phyloP scores from a whole-genome alignment of 2,113 vertebrate genomes.

The Meles meles region DNA sequence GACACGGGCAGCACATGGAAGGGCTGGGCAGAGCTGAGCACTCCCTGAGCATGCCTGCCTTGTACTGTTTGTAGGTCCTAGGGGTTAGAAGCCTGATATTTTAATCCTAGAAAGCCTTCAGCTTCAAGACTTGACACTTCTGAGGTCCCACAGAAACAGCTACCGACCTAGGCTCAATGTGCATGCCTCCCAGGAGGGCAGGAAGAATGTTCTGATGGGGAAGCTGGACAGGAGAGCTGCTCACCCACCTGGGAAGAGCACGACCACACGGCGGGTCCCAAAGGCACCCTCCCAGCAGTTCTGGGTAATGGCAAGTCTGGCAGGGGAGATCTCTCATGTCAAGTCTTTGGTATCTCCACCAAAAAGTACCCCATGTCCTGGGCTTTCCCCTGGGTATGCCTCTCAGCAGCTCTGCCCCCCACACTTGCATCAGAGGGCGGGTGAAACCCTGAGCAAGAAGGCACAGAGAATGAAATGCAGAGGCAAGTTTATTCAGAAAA shows the following conservation, averaged over 20 bases:
- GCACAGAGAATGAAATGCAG: not conserved
- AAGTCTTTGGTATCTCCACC: not conserved
- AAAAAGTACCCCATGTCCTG: not conserved
- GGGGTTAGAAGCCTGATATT: conserved; percentile 37
- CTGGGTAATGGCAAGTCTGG: not conserved
- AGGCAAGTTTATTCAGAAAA: not conserved
- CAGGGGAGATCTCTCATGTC: not conserved
- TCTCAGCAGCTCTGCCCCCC: not conserved
- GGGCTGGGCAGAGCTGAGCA: fast-evolving
- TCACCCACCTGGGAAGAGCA: not conserved
- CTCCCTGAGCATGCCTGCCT: not conserved
- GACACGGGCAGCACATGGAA: not conserved
- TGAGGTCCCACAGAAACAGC: conserved; percentile 23
- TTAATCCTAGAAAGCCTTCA: conserved; percentile 40
- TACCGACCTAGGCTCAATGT: conserved; percentile 10
- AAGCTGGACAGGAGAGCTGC: fast-evolving
- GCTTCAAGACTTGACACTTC: conserved; percentile 36
- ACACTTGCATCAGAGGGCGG: not conserved
- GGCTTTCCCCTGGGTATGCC: not conserved
- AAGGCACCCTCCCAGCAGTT: no score
- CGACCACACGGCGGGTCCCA: not conserved
- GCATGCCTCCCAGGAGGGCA: conserved; percentile 25
- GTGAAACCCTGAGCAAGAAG: not conserved
- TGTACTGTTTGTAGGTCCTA: conserved; percentile 17
- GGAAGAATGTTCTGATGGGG: not conserved